A percentile compares a stretch with the other conserved stretches of the same genome.
Evolutionary conservation across 2,113 vertebrate genomes (phyloP).

Genomic region (Aegotheles bennettii): DNA sequence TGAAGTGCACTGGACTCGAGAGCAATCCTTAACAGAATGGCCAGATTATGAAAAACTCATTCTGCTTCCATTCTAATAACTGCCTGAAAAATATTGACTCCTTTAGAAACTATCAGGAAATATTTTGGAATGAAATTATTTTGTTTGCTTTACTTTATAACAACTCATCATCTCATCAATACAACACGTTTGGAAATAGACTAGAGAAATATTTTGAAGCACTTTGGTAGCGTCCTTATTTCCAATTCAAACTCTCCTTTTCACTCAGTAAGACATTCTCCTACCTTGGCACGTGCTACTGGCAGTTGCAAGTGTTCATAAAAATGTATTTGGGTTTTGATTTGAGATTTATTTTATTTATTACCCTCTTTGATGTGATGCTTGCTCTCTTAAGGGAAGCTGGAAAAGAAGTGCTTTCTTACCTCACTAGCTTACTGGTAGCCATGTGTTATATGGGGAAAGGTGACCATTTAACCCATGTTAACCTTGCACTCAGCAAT

Average conservation of each 20-base stretch:
- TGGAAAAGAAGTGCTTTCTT: neutral
- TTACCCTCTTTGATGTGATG: neutral
- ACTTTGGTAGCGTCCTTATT: neutral
- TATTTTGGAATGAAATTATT: constrained; percentile 22
- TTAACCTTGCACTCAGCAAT: neutral
- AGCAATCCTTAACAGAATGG: constrained; percentile 24
- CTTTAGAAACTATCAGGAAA: constrained; percentile 15
- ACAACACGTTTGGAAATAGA: neutral
- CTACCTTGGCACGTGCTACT: neutral
- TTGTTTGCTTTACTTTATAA: neutral
- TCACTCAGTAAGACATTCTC: neutral
- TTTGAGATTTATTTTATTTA: neutral
- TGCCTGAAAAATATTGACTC: constrained; percentile 27
- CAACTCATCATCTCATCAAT: neutral
- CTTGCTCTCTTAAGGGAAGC: neutral
- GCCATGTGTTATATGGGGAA: neutral
- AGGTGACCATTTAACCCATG: neutral
- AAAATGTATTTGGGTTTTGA: neutral
- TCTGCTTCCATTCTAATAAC: constrained; percentile 36
- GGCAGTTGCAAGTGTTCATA: neutral
- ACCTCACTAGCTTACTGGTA: neutral
- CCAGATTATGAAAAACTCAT: constrained; percentile 31
- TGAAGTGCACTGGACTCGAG: neutral
- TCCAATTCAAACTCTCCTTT: neutral
- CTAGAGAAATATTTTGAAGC: neutral